Evolutionary conservation across 2,888 invertebrate genomes (phyloP).

Genomic region (Ichneumoninae sp.): DNA sequence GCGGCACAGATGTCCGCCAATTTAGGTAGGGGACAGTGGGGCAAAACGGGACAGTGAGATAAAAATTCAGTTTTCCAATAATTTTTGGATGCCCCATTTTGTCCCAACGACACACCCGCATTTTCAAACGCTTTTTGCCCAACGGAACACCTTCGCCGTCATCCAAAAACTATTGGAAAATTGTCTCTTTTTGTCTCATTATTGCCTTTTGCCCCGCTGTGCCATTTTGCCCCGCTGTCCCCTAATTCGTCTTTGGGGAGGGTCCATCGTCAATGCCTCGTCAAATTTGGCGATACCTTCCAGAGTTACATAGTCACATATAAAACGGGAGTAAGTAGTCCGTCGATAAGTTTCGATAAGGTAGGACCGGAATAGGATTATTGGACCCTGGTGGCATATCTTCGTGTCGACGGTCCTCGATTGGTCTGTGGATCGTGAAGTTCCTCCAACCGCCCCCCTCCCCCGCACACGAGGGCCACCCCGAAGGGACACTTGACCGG

Average conservation of each 20-base stretch:
- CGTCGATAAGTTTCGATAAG: constrained; percentile 72
- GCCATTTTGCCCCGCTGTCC: too few relatives aligned
- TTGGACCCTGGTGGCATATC: constrained; percentile 79
- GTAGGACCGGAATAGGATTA: constrained; percentile 71
- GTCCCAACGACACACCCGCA: too few relatives aligned
- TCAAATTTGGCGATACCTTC: not conserved
- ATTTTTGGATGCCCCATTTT: too few relatives aligned
- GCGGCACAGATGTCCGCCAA: not conserved
- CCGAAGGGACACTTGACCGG: constrained; percentile 81
- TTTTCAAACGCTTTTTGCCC: too few relatives aligned
- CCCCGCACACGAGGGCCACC: constrained; percentile 64
- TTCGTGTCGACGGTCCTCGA: constrained; percentile 72
- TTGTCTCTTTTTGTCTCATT: too few relatives aligned
- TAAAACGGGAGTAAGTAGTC: constrained; percentile 9
- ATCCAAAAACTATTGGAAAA: too few relatives aligned
- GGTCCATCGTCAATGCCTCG: not conserved
- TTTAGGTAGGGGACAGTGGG: too few relatives aligned
- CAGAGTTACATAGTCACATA: constrained; percentile 14
- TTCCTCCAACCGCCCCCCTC: not conserved
- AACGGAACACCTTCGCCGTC: too few relatives aligned
- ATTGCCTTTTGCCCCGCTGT: too few relatives aligned
- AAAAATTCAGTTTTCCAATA: too few relatives aligned
- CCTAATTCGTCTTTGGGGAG: not conserved
- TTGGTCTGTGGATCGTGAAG: constrained; percentile 63
- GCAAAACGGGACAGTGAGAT: too few relatives aligned